These are phyloP conservation scores for Clamator glandarius DNA, from an alignment of 2,797 vertebrate genomes.

Conservation along the genomic window DNA sequence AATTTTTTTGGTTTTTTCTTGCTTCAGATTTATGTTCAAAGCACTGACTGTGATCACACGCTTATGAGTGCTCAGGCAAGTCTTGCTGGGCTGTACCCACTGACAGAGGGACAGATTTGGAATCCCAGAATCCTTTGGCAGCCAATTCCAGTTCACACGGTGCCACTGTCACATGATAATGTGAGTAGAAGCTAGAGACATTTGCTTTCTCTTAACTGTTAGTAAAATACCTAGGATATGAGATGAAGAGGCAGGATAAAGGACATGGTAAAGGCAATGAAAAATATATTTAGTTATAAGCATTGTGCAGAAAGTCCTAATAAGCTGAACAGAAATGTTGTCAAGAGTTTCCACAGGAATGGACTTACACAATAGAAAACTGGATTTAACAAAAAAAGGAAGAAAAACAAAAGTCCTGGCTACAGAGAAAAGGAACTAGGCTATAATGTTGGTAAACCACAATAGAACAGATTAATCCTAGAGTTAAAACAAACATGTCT, in stretches of 20 bases:
- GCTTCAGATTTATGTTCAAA: constrained; percentile 77
- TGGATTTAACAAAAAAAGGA: neutral
- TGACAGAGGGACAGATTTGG: constrained; percentile 56
- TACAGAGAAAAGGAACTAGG: neutral
- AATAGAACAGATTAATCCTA: neutral
- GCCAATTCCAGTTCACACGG: constrained; percentile 79
- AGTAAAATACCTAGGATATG: neutral
- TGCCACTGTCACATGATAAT: constrained; percentile 69
- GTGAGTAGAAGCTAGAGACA: constrained; percentile 57
- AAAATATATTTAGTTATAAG: neutral
- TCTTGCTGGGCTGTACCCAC: constrained; percentile 77
- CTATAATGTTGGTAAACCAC: neutral
- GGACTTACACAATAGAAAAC: neutral
- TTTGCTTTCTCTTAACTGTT: neutral
- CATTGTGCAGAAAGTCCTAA: neutral
- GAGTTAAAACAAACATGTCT: neutral
- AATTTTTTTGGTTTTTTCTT: neutral
- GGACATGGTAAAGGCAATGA: neutral
- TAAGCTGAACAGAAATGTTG: neutral
- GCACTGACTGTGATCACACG: constrained; percentile 80
- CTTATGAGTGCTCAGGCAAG: constrained; percentile 78
- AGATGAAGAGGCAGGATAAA: neutral
- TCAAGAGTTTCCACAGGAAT: neutral
- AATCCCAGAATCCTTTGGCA: constrained; percentile 76
- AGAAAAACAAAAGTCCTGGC: neutral